Percentiles rank a stretch among this genome's conserved stretches.
These are phyloP conservation scores for Chelmon rostratus DNA, from an alignment of 2,797 vertebrate species.

Conservation along the genomic window DNA sequence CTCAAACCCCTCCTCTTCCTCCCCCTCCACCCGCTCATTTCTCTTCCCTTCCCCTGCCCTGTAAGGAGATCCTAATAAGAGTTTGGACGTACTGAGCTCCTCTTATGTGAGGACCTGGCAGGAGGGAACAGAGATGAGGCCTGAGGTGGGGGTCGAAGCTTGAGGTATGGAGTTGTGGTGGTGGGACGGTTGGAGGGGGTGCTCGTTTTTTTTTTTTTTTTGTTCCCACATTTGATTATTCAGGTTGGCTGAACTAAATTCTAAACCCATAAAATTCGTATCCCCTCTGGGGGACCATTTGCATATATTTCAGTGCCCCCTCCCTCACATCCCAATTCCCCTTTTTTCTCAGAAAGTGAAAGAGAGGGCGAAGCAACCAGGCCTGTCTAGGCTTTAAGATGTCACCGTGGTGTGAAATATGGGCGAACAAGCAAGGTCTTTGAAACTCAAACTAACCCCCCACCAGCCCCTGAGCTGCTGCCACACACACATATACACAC, in stretches of 20 bases:
- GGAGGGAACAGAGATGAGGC: conserved; percentile 80
- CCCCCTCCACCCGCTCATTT: conserved; percentile 65
- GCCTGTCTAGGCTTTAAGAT: conserved; percentile 88
- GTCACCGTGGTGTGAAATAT: conserved; percentile 90
- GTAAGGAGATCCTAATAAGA: conserved; percentile 94
- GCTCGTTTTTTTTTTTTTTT: conserved; percentile 85
- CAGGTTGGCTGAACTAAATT: conserved; percentile 93
- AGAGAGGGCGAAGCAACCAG: conserved; percentile 86
- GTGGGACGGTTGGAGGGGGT: conserved; percentile 63
- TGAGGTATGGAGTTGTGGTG: conserved; percentile 70
- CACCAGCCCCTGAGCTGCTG: conserved; percentile 59
- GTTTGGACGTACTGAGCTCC: conserved; percentile 85
- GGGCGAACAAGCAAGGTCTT: conserved; percentile 86
- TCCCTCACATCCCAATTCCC: conserved; percentile 78
- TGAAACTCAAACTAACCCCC: conserved; percentile 84
- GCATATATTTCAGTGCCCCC: conserved; percentile 87
- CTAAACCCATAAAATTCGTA: conserved; percentile 91
- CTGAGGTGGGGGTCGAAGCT: conserved; percentile 77
- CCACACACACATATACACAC: conserved; percentile 63
- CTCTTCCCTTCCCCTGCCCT: conserved; percentile 82
- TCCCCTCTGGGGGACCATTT: conserved; percentile 90
- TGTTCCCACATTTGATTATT: conserved; percentile 95
- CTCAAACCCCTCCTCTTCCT: conserved; percentile 74
- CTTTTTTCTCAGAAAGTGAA: conserved; percentile 86
- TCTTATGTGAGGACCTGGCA: conserved; percentile 83